Conservation (phyloP, 2,113 vertebrate genomes). For the Heloderma charlesbogerti region DNA sequence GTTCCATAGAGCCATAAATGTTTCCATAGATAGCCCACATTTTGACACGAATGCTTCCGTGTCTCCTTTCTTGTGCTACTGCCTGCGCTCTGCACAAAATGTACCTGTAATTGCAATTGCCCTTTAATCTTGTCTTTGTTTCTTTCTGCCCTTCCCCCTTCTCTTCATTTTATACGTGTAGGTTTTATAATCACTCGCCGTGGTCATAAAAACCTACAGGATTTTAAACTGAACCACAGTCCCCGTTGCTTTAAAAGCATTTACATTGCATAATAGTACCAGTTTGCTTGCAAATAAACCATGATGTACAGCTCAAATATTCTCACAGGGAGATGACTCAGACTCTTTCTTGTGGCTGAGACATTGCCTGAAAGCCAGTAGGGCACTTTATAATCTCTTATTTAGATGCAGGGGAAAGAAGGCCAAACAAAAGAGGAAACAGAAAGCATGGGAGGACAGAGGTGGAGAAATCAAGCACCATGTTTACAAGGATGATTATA, state of each 20-base stretch:
- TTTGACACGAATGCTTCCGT: constrained; percentile 26
- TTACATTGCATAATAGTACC: constrained; percentile 79
- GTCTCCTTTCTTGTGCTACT: constrained; percentile 28
- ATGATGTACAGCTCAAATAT: constrained; percentile 72
- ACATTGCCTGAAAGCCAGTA: constrained; percentile 57
- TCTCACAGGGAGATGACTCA: constrained; percentile 69
- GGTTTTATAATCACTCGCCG: constrained; percentile 67
- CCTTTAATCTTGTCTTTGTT: constrained; percentile 64
- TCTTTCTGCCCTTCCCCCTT: not conserved
- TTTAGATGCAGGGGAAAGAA: constrained; percentile 36
- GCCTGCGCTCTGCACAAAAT: constrained; percentile 35
- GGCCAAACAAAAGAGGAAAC: constrained; percentile 43
- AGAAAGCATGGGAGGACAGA: not conserved
- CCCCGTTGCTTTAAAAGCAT: constrained; percentile 78
- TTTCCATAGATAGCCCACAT: not conserved
- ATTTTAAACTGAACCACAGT: constrained; percentile 79
- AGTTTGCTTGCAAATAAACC: constrained; percentile 76
- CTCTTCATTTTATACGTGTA: constrained; percentile 64
- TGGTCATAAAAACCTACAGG: constrained; percentile 73
- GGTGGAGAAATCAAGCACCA: constrained; percentile 34
- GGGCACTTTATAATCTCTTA: constrained; percentile 56
- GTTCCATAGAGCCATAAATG: constrained; percentile 49
- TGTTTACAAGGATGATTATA: constrained; percentile 16
- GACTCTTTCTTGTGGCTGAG: constrained; percentile 63
- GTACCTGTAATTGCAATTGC: constrained; percentile 44